Evolutionary conservation across 2,113 vertebrate species (phyloP).

Genomic region (Haemorhous mexicanus): DNA sequence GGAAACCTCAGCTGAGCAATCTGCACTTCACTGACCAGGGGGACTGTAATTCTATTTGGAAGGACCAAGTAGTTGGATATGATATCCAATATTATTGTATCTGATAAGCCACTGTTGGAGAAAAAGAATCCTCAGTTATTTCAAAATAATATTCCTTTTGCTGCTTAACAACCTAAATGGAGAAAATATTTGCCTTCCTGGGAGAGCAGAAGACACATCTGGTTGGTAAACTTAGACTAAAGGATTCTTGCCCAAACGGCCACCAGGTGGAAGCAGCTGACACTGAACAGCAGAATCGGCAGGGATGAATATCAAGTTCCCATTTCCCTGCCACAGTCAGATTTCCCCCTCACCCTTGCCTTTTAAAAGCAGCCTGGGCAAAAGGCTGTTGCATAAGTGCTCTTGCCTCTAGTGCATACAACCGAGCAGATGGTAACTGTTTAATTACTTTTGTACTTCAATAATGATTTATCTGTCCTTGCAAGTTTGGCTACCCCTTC

Average conservation of each 20-base stretch:
- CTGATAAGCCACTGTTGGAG: slow-evolving; percentile 84
- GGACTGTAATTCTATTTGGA: slow-evolving; percentile 91
- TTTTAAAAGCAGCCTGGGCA: neutral
- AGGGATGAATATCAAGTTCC: neutral
- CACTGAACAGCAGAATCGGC: neutral
- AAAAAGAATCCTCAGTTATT: slow-evolving; percentile 21
- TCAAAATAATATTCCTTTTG: neutral
- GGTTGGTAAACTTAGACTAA: neutral
- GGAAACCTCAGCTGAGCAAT: slow-evolving; percentile 88
- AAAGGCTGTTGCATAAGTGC: neutral
- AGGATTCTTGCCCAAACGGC: neutral
- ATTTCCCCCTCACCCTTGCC: neutral
- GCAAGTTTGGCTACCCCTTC: neutral
- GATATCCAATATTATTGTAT: slow-evolving; percentile 90
- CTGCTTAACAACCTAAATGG: neutral
- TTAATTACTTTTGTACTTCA: neutral
- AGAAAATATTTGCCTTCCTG: neutral
- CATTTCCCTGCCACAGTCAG: neutral
- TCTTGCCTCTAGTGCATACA: neutral
- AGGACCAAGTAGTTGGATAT: slow-evolving; percentile 90
- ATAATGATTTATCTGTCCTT: neutral
- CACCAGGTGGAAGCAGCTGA: slow-evolving; percentile 64
- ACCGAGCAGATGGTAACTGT: neutral
- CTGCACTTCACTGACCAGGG: slow-evolving; percentile 87
- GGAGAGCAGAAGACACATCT: neutral